Evolutionary conservation across 2,113 vertebrate species (phyloP).

Genomic region (Psilopsiagon aurifrons): DNA sequence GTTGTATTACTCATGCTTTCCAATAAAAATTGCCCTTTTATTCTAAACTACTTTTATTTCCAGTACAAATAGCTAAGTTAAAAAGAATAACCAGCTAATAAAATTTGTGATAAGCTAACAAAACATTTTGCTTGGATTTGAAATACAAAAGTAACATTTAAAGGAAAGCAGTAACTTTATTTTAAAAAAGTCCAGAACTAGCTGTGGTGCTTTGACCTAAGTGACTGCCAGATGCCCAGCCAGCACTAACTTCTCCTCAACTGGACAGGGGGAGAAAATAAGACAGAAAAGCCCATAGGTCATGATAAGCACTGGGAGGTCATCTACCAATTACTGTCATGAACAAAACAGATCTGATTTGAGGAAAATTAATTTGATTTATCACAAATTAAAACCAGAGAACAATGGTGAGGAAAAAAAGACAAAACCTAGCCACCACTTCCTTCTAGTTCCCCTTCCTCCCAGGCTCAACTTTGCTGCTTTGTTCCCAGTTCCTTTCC

Average conservation of each 20-base stretch:
- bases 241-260: not conserved
- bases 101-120: not conserved
- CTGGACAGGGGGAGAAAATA: not conserved
- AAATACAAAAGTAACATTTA: not conserved
- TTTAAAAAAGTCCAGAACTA: not conserved
- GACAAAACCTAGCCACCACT: not conserved
- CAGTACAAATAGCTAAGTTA: not conserved
- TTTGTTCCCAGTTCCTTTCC: not conserved
- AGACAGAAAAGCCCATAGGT: not conserved
- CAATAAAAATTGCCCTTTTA: not conserved
- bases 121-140: not conserved
- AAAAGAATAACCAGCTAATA: not conserved
- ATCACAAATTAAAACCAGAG: not conserved
- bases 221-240: not conserved
- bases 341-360: not conserved
- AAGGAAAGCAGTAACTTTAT: not conserved
- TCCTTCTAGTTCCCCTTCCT: not conserved
- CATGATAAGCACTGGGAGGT: not conserved
- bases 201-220: not conserved
- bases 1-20: not conserved
- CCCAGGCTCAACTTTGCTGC: not conserved
- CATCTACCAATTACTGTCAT: not conserved
- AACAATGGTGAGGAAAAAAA: not conserved
- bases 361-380: not conserved
- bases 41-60: conserved; percentile 6